Evolutionary conservation across 2,888 invertebrate species (phyloP), one percentile per base, ranked within the genome.

Genomic region (Bimastos eiseni): DNA sequence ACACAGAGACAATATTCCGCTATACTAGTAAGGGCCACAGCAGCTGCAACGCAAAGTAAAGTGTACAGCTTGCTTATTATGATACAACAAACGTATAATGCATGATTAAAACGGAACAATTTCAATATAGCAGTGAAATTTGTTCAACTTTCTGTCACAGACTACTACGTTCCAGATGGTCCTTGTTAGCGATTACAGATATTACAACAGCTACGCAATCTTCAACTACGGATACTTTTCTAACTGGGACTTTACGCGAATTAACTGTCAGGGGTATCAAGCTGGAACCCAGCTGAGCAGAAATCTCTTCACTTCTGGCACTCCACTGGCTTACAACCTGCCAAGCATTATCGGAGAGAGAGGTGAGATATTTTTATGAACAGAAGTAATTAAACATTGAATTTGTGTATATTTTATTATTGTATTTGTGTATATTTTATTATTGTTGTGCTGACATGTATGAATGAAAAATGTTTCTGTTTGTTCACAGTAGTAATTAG

Each of bases 151-250:
- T 55, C 55, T 30, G 55, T 55, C 55, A 55, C 37, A 83, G 84
- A 90, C 90, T 21, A 90, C 90, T 21, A 89, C 49, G 36, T 91
- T 91, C 88, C 91, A 91, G 86, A 55, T 91, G 38, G 90, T 89
- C 5, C 91, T 91, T 34, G 90, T 55, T 11, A 83, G 86, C 38
- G 91, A 91, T 49, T 37, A 41, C 88, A 84, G 34, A 19, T 37
- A 84, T 37, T 90, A 90, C 24, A 37, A 88, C 17, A 86, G 49
- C 38, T 91, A 91, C 86, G 89, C 38, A 24, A 36, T 91, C 30
- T 90, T 89, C 33, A 91, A 91, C 90, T 91, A 90, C 89, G 37
- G 55, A 30, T 70, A 91, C 36, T 89, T 90, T 37, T 3, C 70
- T 1, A 49, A 90, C 88, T 91, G 90, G 90, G 83, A 89, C 15